Conservation (phyloP, 2,113 vertebrate genomes). For the Jaculus jaculus region DNA sequence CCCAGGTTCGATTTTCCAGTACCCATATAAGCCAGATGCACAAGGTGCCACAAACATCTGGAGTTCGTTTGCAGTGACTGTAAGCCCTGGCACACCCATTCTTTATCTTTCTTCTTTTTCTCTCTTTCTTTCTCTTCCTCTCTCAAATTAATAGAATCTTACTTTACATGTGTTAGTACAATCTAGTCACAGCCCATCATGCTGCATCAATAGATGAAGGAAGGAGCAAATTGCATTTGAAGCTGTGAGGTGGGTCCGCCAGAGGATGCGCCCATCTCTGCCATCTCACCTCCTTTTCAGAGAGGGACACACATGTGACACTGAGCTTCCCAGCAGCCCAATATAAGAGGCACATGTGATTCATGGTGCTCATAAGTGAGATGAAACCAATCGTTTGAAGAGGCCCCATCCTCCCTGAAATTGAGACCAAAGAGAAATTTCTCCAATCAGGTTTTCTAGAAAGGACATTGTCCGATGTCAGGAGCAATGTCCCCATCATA, state of each 20-base stretch:
- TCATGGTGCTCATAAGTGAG: constrained; percentile 67
- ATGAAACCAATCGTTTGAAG: constrained; percentile 55
- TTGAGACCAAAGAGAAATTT: constrained; percentile 65
- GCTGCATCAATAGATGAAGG: not conserved
- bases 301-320: not conserved
- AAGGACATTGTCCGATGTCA: constrained; percentile 41
- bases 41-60: too few species aligned
- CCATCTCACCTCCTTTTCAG: not conserved
- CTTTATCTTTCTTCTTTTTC: too few species aligned
- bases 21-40: too few species aligned
- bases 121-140: too few species aligned
- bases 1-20: too few species aligned
- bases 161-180: not conserved
- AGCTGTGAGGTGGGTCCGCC: not conserved
- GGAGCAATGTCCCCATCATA: constrained; percentile 23
- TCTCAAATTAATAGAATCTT: not conserved
- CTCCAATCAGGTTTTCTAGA: constrained; percentile 62
- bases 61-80: too few species aligned
- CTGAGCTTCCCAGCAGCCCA: not conserved
- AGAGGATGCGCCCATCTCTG: not conserved
- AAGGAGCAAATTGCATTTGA: not conserved
- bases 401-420: constrained; percentile 44
- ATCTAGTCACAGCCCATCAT: not conserved
- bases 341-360: not conserved
- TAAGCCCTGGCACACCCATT: too few species aligned